Evolutionary conservation across 2,888 invertebrate species (phyloP), one percentile per base, ranked within the genome.

Genomic region (Sphaerophoria rueppellii): DNA sequence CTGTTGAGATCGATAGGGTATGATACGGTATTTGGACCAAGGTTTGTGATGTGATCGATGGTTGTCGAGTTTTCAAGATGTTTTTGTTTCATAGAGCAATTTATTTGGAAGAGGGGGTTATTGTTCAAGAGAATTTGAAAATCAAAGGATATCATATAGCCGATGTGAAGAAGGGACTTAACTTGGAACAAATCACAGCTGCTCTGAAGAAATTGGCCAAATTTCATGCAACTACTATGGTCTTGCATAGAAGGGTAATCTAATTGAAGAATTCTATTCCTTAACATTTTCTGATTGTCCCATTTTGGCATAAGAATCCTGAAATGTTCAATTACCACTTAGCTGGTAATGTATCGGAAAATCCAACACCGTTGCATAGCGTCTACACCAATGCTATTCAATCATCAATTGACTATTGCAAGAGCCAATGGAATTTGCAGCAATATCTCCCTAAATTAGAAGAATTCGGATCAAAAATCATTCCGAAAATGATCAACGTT

Each of bases 141-240:
- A 89, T 90, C 5, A 87, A 90, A 46, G 93, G 93, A 4, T 94
- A 91, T 88, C 89, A 90, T 37, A 93, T 93, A 90, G 90, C 91
- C 0, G 91, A 93, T 87, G 91, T 93, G 52, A 91, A 92, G 78
- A 82, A 89, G 48, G 93, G 93, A 32, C 89, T 94, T 7, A 93
- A 93, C 88, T 89, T 92, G 61, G 89, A 91, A 4, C 93, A 93
- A 86, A 92, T 92, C 77, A 88, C 91, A 54, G 80, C 92, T 69
- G 92, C 93, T 9, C 87, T 94, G 12, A 91, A 91, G 77, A 93
- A 93, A 88, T 88, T 94, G 82, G 93, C 93, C 0, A 91, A 90
- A 86, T 92, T 93, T 87, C 94, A 94, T 88, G 94, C 93, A 4
- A 90, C 92, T 12, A 93, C 93, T 2, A 92, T 93, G 57, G 91